Conservation (phyloP, 2,888 invertebrate genomes). For the Microchrysa polita region DNA sequence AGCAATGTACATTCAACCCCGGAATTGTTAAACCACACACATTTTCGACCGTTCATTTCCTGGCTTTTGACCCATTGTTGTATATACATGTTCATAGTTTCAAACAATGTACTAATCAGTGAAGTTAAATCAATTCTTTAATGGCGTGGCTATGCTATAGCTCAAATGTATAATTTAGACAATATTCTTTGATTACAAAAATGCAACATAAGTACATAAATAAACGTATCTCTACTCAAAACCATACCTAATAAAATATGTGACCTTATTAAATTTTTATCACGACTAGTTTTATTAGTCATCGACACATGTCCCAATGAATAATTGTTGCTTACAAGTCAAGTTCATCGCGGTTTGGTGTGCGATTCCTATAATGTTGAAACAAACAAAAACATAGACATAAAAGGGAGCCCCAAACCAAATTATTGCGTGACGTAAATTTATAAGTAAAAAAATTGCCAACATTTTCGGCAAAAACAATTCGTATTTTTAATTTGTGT, state of each 20-base stretch:
- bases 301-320: neutral
- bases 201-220: neutral
- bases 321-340: conserved; percentile 26
- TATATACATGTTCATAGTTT: too few relatives aligned
- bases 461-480: conserved; percentile 1
- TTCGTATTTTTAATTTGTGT: neutral
- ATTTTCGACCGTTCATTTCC: too few relatives aligned
- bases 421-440: conserved; percentile 27
- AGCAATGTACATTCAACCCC: too few relatives aligned
- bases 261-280: conserved; percentile 22
- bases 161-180: neutral
- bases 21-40: too few relatives aligned
- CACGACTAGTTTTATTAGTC: conserved; percentile 1
- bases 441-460: conserved; percentile 8
- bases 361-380: neutral
- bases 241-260: too few relatives aligned
- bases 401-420: conserved; percentile 35
- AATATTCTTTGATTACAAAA: conserved; percentile 6
- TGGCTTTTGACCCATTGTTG: too few relatives aligned
- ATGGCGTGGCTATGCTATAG: neutral
- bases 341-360: conserved; percentile 10
- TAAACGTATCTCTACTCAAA: too few relatives aligned
- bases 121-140: too few relatives aligned
- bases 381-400: neutral
- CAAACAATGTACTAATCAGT: too few relatives aligned